phyloP scores from a whole-genome alignment of 2,113 vertebrate genomes.

The Martes martes region DNA sequence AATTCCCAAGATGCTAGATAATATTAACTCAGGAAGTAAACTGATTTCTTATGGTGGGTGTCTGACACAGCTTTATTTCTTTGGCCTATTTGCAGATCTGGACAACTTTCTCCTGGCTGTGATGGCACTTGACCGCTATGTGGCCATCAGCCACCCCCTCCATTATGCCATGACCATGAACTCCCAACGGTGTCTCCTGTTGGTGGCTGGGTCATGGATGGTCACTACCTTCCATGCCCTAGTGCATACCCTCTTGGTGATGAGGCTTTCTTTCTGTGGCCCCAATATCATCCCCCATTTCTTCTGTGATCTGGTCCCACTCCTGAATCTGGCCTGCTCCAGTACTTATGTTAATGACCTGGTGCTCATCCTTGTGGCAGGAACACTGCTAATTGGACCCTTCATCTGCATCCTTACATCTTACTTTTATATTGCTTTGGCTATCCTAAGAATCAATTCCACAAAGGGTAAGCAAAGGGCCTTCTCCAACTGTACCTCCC shows the following conservation, averaged over 20 bases:
- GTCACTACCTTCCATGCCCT: conserved; percentile 13
- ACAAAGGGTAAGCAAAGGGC: conserved; percentile 39
- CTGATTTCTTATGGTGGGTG: conserved; percentile 9
- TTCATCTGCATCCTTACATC: conserved; percentile 42
- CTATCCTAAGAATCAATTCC: conserved; percentile 22
- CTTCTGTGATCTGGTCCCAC: conserved; percentile 43
- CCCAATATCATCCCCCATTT: conserved; percentile 20
- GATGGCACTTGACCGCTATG: conserved; percentile 63
- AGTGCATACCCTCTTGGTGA: conserved; percentile 13
- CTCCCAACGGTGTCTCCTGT: not conserved
- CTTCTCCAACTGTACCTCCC: conserved; percentile 51
- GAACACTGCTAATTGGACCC: conserved; percentile 17
- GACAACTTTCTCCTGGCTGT: conserved; percentile 55
- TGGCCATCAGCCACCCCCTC: conserved; percentile 68
- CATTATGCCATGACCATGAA: conserved; percentile 27
- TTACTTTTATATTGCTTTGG: conserved; percentile 8
- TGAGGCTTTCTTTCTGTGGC: conserved; percentile 45
- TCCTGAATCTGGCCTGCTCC: conserved; percentile 44
- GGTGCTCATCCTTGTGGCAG: conserved; percentile 5
- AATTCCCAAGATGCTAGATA: conserved; percentile 44
- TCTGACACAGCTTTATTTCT: conserved; percentile 57
- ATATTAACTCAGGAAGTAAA: conserved; percentile 28
- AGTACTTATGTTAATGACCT: conserved; percentile 27
- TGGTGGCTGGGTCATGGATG: conserved; percentile 36
- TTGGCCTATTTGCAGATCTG: conserved; percentile 42